These are phyloP conservation scores for Cyprinodon diabolis DNA, from an alignment of 2,797 vertebrate genomes.

Conservation along the genomic window DNA sequence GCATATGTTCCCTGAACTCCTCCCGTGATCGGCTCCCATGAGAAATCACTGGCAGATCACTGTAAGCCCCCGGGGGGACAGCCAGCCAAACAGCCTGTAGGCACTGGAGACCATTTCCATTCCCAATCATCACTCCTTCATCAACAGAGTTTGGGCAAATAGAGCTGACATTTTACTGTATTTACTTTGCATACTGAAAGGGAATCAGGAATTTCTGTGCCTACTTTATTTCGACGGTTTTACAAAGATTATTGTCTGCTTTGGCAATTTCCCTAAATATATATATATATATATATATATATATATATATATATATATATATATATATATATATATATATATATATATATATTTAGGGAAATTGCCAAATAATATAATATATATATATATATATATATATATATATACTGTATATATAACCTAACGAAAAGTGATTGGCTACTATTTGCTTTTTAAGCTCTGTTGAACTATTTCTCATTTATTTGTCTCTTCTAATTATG, in stretches of 20 bases:
- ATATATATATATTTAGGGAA: neutral
- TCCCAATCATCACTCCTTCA: conserved; percentile 29
- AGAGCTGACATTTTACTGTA: conserved; percentile 12
- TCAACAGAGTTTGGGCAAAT: conserved; percentile 48
- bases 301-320: no score
- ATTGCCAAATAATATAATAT: no score
- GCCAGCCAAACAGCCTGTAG: conserved; percentile 62
- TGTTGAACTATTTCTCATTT: conserved; percentile 12
- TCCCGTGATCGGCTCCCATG: conserved; percentile 29
- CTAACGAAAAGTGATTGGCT: neutral
- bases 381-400: neutral
- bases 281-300: neutral
- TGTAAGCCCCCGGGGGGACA: conserved; percentile 60
- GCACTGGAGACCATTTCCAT: conserved; percentile 63
- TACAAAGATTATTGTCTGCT: neutral
- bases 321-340: neutral
- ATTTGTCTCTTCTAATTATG: conserved; percentile 11
- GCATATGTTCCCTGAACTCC: conserved; percentile 21
- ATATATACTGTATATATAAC: neutral
- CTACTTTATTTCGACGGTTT: neutral
- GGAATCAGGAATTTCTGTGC: neutral
- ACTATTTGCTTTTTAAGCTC: conserved; percentile 39
- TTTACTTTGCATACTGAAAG: conserved; percentile 6
- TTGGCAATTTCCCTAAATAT: neutral
- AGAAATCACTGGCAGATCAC: conserved; percentile 55